Percentiles rank a stretch among this genome's conserved stretches.
Evolutionary conservation across 1,140 invertebrate genomes (phyloP).

Genomic region (Ceratosolen solmsi): DNA sequence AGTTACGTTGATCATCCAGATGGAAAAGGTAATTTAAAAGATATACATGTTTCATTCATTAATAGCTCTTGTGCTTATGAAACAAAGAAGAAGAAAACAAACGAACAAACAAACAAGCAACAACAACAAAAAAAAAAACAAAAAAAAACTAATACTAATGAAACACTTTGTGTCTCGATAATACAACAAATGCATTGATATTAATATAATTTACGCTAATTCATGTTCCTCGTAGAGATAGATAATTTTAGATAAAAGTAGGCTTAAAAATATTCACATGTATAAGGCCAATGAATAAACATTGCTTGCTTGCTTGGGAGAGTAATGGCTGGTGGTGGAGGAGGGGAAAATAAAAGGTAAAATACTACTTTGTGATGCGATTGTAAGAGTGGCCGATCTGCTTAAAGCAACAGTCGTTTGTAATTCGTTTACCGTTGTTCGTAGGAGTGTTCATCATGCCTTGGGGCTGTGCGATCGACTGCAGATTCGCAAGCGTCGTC

Average conservation of each 20-base stretch:
- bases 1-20: neutral
- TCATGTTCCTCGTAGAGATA: neutral
- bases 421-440: slow-evolving; percentile 68
- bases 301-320: too few relatives aligned
- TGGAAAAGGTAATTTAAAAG: neutral
- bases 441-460: slow-evolving; percentile 76
- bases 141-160: neutral
- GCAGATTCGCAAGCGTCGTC: slow-evolving; percentile 87
- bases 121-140: neutral
- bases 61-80: neutral
- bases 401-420: slow-evolving; percentile 22
- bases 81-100: neutral
- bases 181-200: neutral
- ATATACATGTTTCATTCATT: neutral
- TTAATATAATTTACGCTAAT: neutral
- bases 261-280: too few relatives aligned
- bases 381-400: neutral
- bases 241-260: neutral
- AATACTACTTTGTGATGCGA: slow-evolving; percentile 6
- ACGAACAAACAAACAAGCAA: neutral
- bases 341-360: slow-evolving; percentile 24
- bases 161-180: neutral
- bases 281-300: too few relatives aligned
- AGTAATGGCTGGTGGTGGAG: neutral
- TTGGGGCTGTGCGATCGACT: slow-evolving; percentile 83